Evolutionary conservation across 2,797 vertebrate genomes (phyloP).

Genomic region (Cynopterus sphinx): DNA sequence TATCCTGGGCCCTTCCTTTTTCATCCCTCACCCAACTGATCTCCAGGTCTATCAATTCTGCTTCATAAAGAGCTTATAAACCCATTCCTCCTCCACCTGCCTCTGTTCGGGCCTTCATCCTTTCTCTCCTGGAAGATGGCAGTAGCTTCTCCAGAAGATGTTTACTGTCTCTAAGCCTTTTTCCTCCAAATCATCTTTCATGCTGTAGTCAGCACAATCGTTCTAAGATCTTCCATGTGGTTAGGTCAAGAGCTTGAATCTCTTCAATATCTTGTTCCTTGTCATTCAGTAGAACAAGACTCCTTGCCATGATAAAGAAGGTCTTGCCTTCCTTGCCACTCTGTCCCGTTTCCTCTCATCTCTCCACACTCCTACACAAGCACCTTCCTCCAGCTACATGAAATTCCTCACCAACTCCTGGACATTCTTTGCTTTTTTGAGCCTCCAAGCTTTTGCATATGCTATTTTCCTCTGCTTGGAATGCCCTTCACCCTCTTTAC

Average conservation of each 20-base stretch:
- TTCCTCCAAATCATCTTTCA: not conserved
- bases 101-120: not conserved
- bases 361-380: not conserved
- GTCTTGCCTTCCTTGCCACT: not conserved
- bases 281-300: not conserved
- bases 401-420: not conserved
- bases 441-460: not conserved
- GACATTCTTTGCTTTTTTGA: not conserved
- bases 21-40: too few relatives aligned
- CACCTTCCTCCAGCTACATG: not conserved
- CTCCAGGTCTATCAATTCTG: not conserved
- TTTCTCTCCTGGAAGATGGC: not conserved
- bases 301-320: not conserved
- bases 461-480: not conserved
- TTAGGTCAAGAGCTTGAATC: not conserved
- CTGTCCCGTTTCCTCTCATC: not conserved
- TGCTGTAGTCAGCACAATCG: not conserved
- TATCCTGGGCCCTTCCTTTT: too few relatives aligned
- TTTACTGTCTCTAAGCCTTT: not conserved
- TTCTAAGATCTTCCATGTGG: not conserved
- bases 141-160: not conserved
- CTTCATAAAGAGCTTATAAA: not conserved
- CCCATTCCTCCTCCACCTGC: not conserved
- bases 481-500: not conserved
- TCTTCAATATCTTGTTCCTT: not conserved